Evolutionary conservation across 2,797 vertebrate genomes (phyloP).

Genomic region (Chelon auratus): DNA sequence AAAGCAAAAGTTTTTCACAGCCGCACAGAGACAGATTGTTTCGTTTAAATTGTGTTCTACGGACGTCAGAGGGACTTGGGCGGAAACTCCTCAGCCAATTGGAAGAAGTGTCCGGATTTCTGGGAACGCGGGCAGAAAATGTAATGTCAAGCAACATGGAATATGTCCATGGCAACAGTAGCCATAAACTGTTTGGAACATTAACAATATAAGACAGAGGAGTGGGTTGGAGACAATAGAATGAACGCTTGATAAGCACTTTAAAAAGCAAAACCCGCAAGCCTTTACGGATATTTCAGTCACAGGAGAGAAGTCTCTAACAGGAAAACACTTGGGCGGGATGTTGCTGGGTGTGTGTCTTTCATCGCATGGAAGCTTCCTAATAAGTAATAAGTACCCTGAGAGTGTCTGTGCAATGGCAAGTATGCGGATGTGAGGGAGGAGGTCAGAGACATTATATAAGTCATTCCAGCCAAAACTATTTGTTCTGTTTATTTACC

Average conservation of each 20-base stretch:
- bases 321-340: constrained; percentile 37
- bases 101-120: constrained; percentile 63
- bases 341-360: constrained; percentile 36
- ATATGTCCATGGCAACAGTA: constrained; percentile 73
- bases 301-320: constrained; percentile 7
- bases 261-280: constrained; percentile 1
- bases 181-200: constrained; percentile 65
- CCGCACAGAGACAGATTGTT: constrained; percentile 78
- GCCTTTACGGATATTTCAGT: neutral
- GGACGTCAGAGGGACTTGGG: constrained; percentile 73
- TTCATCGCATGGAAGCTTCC: constrained; percentile 43
- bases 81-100: constrained; percentile 71
- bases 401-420: neutral
- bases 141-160: constrained; percentile 63
- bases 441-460: constrained; percentile 54
- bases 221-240: constrained; percentile 28
- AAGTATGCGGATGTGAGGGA: constrained; percentile 57
- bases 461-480: constrained; percentile 40
- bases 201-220: constrained; percentile 28
- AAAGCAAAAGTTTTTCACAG: constrained; percentile 68
- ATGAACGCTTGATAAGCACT: neutral
- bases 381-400: constrained; percentile 2
- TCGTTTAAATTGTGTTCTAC: constrained; percentile 69
- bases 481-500: constrained; percentile 44
- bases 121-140: constrained; percentile 67